A percentile compares a stretch with the other conserved stretches of the same genome.
These are phyloP conservation scores for Enteromius fasciolatus DNA, from an alignment of 2,797 vertebrate species.

Conservation along the genomic window DNA sequence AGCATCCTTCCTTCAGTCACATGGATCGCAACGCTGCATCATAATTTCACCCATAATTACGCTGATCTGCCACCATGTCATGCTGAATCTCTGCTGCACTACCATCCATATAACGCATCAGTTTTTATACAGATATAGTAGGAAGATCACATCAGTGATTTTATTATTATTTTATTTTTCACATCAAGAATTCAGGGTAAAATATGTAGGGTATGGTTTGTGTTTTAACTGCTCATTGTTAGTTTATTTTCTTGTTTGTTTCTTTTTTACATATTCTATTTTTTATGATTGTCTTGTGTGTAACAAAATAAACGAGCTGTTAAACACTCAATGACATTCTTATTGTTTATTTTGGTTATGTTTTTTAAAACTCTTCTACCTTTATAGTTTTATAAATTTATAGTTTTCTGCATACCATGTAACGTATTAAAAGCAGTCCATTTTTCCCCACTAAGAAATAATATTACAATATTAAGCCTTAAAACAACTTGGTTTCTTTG, in stretches of 20 bases:
- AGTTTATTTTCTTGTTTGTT: too few relatives aligned
- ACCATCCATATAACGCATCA: neutral
- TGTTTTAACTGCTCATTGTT: neutral
- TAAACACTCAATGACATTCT: neutral
- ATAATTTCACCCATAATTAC: conserved; percentile 30
- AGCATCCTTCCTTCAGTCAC: conserved; percentile 43
- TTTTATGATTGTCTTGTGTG: neutral
- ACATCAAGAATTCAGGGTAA: neutral
- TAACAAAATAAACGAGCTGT: neutral
- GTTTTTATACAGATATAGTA: neutral
- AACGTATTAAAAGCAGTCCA: too few relatives aligned
- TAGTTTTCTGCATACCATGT: too few relatives aligned
- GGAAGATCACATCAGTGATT: neutral
- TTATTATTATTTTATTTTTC: too few relatives aligned
- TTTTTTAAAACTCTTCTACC: neutral
- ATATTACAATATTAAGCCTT: neutral
- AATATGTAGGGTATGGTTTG: neutral
- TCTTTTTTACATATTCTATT: neutral
- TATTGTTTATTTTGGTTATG: neutral
- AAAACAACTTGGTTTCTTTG: neutral
- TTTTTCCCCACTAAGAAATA: too few relatives aligned
- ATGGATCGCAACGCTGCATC: conserved; percentile 42
- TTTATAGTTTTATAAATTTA: neutral
- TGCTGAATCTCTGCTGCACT: conserved; percentile 25
- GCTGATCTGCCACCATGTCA: conserved; percentile 15